Evolutionary conservation across 2,888 invertebrate species (phyloP).

Genomic region (Sarcophaga caerulescens): DNA sequence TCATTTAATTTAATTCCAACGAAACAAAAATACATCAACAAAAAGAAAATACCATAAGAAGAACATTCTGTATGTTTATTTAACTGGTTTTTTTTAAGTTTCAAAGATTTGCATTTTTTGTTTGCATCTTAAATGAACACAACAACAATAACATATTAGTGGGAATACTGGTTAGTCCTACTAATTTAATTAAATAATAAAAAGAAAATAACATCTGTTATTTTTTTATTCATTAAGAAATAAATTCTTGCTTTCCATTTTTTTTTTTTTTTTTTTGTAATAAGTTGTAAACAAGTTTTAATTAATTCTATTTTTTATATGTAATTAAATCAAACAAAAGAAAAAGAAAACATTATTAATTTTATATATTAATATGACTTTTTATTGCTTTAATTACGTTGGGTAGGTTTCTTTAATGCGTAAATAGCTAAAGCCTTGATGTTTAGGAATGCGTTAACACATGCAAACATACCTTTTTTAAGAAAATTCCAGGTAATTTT

Average conservation of each 20-base stretch:
- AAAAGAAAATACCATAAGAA: background rate
- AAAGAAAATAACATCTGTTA: conserved; percentile 43
- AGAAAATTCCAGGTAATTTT: conserved; percentile 19
- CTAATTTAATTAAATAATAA: conserved; percentile 23
- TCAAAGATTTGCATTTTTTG: conserved; percentile 53
- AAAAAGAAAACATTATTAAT: conserved; percentile 26
- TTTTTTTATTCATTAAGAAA: conserved; percentile 25
- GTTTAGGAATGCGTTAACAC: background rate
- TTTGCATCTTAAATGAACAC: conserved; percentile 50
- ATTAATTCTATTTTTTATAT: conserved; percentile 56
- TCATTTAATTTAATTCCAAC: conserved; percentile 55
- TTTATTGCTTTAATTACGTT: conserved; percentile 9
- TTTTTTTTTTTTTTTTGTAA: conserved; percentile 48
- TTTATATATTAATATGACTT: conserved; percentile 31
- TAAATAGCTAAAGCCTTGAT: background rate
- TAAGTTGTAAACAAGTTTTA: conserved; percentile 50
- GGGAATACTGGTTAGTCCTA: conserved; percentile 40
- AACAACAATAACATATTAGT: conserved; percentile 12
- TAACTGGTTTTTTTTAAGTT: conserved; percentile 14
- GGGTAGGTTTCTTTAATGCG: background rate
- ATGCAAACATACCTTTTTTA: background rate
- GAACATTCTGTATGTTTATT: conserved; percentile 38
- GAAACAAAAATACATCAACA: conserved; percentile 32
- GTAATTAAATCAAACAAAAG: conserved; percentile 45
- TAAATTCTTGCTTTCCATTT: conserved; percentile 56